Conservation (phyloP, 1,140 invertebrate genomes). For the Drosophila serrata region DNA sequence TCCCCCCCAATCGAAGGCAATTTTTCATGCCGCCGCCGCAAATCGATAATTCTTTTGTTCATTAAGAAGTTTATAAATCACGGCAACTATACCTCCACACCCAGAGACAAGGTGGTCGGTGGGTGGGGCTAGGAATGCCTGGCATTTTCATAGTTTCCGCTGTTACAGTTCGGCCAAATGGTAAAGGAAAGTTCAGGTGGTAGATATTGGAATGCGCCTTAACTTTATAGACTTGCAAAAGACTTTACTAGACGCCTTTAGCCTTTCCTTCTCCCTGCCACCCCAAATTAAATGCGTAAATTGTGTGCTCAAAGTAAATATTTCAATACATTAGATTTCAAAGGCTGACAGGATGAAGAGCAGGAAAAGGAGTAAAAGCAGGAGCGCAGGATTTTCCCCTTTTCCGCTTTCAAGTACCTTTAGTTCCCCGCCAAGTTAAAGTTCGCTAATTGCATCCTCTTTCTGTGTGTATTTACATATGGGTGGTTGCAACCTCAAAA, state of each 20-base stretch:
- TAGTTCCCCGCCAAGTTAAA: conserved; percentile 7
- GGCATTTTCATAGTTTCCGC: conserved; percentile 58
- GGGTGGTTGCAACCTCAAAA: conserved; percentile 36
- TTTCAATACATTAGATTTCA: conserved; percentile 38
- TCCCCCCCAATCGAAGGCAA: conserved; percentile 36
- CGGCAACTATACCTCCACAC: conserved; percentile 27
- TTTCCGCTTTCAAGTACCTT: conserved; percentile 8
- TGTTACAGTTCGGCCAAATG: conserved; percentile 29
- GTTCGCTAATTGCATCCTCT: conserved; percentile 41
- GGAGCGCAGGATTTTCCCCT: background rate
- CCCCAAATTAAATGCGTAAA: conserved; percentile 16
- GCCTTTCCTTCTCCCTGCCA: too few species aligned
- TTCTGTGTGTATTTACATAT: conserved; percentile 31
- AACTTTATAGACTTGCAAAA: conserved; percentile 40
- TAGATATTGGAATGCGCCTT: conserved; percentile 29
- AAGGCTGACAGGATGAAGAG: background rate
- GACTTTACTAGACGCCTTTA: conserved; percentile 11
- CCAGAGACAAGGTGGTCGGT: background rate
- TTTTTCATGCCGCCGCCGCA: conserved; percentile 61
- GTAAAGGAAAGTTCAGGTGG: conserved; percentile 33
- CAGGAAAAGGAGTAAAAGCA: background rate
- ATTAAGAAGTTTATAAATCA: conserved; percentile 82
- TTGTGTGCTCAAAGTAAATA: conserved; percentile 33
- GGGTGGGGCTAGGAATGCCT: conserved; percentile 14
- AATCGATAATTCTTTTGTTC: conserved; percentile 81